These are phyloP conservation scores for Molorchus minor DNA, from an alignment of 2,888 invertebrate genomes.

Conservation along the genomic window DNA sequence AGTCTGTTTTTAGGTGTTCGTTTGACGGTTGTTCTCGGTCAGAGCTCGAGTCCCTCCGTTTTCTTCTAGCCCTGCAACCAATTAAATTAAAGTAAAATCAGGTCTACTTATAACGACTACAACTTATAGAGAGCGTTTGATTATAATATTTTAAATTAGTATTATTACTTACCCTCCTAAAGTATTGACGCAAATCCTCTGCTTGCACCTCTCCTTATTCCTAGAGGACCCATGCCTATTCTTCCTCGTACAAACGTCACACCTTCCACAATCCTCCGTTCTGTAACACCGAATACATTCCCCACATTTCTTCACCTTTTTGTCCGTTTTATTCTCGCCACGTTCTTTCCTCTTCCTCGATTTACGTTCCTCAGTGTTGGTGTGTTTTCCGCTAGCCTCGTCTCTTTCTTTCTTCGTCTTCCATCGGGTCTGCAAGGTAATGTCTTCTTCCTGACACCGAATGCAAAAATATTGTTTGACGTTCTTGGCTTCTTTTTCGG, in stretches of 20 bases:
- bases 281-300: constrained; percentile 78
- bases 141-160: constrained; percentile 43
- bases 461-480: constrained; percentile 95
- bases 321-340: constrained; percentile 58
- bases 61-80: constrained; percentile 56
- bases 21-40: constrained; percentile 63
- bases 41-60: constrained; percentile 57
- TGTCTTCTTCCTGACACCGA: constrained; percentile 84
- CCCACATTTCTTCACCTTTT: constrained; percentile 72
- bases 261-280: constrained; percentile 75
- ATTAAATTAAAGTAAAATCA: too few species aligned
- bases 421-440: constrained; percentile 73
- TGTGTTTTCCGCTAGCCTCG: constrained; percentile 47
- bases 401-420: constrained; percentile 54
- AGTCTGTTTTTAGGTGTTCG: constrained; percentile 67
- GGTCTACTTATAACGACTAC: too few species aligned
- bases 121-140: too few species aligned
- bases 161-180: constrained; percentile 52
- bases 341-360: constrained; percentile 55
- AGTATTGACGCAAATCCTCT: constrained; percentile 63
- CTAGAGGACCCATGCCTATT: constrained; percentile 51
- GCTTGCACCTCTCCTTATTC: constrained; percentile 64
- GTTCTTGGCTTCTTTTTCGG: constrained; percentile 89
- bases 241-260: constrained; percentile 69
- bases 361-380: constrained; percentile 51